phyloP scores from a whole-genome alignment of 2,113 vertebrate species.

The Sialia sialis region DNA sequence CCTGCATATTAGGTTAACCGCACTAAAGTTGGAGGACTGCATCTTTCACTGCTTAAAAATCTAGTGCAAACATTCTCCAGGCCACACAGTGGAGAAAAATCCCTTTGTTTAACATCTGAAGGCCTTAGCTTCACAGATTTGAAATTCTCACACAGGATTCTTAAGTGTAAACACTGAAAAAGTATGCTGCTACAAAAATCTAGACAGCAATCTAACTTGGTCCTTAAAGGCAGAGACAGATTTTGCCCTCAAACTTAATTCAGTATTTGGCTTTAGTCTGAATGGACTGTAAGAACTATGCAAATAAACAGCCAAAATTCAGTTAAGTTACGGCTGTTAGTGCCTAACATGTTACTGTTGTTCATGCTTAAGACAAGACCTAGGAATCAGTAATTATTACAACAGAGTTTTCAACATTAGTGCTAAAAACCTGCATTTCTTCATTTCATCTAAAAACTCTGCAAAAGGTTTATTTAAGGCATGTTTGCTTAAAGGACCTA shows the following conservation, averaged over 20 bases:
- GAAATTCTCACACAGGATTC: background rate
- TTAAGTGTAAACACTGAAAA: background rate
- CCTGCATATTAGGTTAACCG: background rate
- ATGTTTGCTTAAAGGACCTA: slow-evolving; percentile 77
- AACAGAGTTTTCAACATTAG: slow-evolving; percentile 35
- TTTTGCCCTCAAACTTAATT: slow-evolving; percentile 6
- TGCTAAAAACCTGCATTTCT: slow-evolving; percentile 54
- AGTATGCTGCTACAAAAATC: background rate
- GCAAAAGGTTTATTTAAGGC: slow-evolving; percentile 71
- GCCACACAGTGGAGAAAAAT: background rate
- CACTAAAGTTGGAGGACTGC: background rate
- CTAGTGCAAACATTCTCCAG: background rate
- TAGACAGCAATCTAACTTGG: background rate
- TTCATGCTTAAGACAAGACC: background rate
- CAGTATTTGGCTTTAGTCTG: slow-evolving; percentile 28
- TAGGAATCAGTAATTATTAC: slow-evolving; percentile 35
- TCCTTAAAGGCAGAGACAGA: background rate
- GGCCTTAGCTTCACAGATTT: background rate
- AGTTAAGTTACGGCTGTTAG: slow-evolving; percentile 5
- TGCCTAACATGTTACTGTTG: background rate
- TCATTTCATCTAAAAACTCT: slow-evolving; percentile 48
- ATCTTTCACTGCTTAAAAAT: slow-evolving; percentile 5
- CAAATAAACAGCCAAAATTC: slow-evolving; percentile 27
- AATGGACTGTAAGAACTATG: background rate
- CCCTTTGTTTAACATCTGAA: background rate